Evolutionary conservation across 2,113 vertebrate genomes (phyloP), one percentile per base, ranked within the genome.

Genomic region (Nothobranchius furzeri): DNA sequence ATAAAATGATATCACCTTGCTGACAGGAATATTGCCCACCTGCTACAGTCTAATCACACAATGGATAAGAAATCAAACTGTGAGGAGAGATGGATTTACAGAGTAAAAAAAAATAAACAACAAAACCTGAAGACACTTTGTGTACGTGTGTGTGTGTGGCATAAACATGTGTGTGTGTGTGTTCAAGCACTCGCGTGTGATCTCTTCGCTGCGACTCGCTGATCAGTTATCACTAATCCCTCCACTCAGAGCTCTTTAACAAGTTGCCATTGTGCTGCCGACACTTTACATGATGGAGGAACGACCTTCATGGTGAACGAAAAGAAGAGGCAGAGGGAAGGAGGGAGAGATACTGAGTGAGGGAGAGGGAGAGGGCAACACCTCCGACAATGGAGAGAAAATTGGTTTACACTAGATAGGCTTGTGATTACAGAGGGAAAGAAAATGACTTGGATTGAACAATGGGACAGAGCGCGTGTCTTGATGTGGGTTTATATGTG

Each of bases 391-490:
- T 90, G 84, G 83, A 68, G 81, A 86, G 90, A 89, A 91, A 91
- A 90, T 90, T 90, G 88, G 88, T 89, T 90, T 91, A 91, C 90
- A 90, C 88, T 90, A 89, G 90, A 91, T 91, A 88, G 87, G 85
- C 84, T 81, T 75, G 86, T 89, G 90, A 90, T 90, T 90, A 90
- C 85, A 89, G 86, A 87, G 82, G 79, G 70, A 73, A 85, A 72
- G 85, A 90, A 86, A 89, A 90, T 87, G 85, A 86, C 87, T 91
- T 80, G 9, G 84, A 84, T 86, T 88, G 81, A 91, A 89, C 90
- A 90, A 91, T 87, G 68, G 82, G 53, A 60, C 65, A 46, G 68
- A 59, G 76, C 54, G 84, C 75, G 75, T 68, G 55, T 52, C 20
- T 56, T 36, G 46, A 67, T 52, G 79, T 78, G 76, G 61, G 45